Percentiles rank a stretch among this genome's conserved stretches.
phyloP scores from a whole-genome alignment of 2,113 vertebrate species.

The Oplegnathus fasciatus region DNA sequence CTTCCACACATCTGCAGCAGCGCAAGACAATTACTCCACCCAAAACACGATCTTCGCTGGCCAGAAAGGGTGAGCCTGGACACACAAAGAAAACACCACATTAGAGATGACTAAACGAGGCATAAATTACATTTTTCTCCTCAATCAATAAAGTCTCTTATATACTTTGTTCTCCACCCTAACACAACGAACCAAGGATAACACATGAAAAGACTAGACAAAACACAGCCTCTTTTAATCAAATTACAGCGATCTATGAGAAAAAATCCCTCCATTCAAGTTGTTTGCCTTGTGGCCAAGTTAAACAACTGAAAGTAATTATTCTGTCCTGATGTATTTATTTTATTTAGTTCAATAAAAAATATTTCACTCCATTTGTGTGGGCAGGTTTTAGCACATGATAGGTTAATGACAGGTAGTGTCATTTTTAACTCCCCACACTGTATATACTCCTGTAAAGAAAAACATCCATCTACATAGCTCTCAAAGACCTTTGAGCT shows the following conservation, averaged over 20 bases:
- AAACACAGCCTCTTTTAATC: conserved; percentile 34
- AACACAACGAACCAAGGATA: conserved; percentile 27
- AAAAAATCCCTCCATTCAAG: conserved; percentile 23
- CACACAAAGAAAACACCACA: conserved; percentile 63
- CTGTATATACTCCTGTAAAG: neutral
- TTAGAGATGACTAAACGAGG: neutral
- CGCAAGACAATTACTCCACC: conserved; percentile 97
- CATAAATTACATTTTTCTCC: conserved; percentile 11
- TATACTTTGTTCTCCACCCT: neutral
- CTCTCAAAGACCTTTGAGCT: conserved; percentile 5
- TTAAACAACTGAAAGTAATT: conserved; percentile 72
- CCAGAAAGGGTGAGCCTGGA: conserved; percentile 95
- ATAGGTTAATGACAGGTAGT: conserved; percentile 53
- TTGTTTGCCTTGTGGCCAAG: conserved; percentile 61
- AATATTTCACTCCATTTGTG: conserved; percentile 39
- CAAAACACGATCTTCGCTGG: conserved; percentile 94
- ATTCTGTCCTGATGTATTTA: conserved; percentile 58
- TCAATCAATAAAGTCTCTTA: conserved; percentile 8
- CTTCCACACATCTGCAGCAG: conserved; percentile 91
- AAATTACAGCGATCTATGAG: conserved; percentile 19
- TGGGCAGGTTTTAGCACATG: conserved; percentile 39
- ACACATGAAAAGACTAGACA: conserved; percentile 1
- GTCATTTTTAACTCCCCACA: conserved; percentile 24
- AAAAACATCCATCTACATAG: conserved; percentile 13
- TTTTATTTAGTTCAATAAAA: conserved; percentile 58